These are phyloP conservation scores for Mallateleia sp. DNA, from an alignment of 2,888 invertebrate genomes.

Conservation along the genomic window DNA sequence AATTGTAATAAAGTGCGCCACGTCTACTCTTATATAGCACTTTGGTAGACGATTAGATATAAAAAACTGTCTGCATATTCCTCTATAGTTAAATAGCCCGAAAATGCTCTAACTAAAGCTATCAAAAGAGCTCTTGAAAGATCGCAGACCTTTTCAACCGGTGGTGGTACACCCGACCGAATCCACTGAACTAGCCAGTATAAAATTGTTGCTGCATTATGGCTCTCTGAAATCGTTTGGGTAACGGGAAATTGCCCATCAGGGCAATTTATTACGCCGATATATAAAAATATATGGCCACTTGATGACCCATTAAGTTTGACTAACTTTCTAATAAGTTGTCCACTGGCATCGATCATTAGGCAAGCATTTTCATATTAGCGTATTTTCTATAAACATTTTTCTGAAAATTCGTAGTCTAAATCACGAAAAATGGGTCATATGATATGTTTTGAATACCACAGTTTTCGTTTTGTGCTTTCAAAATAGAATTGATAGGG, in stretches of 20 bases:
- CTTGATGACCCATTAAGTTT: too few species aligned
- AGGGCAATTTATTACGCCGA: too few species aligned
- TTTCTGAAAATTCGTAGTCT: too few species aligned
- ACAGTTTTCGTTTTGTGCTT: too few species aligned
- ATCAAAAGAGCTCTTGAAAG: slow-evolving; percentile 71
- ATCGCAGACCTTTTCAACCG: slow-evolving; percentile 77
- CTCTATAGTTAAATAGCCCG: slow-evolving; percentile 67
- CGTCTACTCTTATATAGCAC: slow-evolving; percentile 49
- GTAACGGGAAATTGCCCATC: not conserved
- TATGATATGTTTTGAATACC: too few species aligned
- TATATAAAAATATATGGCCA: too few species aligned
- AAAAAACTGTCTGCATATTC: slow-evolving; percentile 68
- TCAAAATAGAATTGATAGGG: too few species aligned
- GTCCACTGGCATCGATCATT: too few species aligned
- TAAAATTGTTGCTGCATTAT: not conserved
- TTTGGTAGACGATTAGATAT: slow-evolving; percentile 1
- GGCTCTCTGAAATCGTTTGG: not conserved
- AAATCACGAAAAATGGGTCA: too few species aligned
- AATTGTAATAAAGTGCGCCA: slow-evolving; percentile 40
- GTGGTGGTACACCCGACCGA: slow-evolving; percentile 62
- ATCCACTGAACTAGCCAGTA: slow-evolving; percentile 6
- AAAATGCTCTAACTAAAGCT: slow-evolving; percentile 72
- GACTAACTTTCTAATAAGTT: too few species aligned
- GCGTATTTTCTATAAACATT: too few species aligned
- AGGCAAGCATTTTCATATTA: too few species aligned